Conservation (phyloP, 1,140 invertebrate genomes). For the Oryzaephilus surinamensis region DNA sequence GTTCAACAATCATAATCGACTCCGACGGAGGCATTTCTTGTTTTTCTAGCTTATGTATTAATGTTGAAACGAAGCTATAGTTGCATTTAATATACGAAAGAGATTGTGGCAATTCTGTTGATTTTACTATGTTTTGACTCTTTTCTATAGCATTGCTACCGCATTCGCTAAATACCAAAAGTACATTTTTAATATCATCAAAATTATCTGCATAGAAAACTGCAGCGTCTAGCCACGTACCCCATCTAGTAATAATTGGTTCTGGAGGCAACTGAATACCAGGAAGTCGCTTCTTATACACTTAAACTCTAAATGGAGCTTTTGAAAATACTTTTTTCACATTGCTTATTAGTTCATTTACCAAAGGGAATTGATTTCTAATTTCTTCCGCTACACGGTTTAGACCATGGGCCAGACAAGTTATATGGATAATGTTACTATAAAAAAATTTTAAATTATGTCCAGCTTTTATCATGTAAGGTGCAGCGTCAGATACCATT, state of each 20-base stretch:
- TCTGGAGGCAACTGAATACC: conserved; percentile 31
- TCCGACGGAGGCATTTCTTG: too few relatives aligned
- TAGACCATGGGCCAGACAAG: conserved; percentile 33
- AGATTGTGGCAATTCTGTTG: too few relatives aligned
- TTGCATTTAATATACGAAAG: conserved; percentile 1
- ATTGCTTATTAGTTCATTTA: conserved; percentile 23
- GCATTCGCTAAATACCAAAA: not conserved
- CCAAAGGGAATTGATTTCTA: conserved; percentile 21
- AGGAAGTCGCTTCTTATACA: conserved; percentile 27
- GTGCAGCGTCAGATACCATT: conserved; percentile 20
- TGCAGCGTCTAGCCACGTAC: conserved; percentile 34
- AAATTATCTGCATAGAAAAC: conserved; percentile 29
- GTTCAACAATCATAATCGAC: too few relatives aligned
- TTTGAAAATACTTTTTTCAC: conserved; percentile 30
- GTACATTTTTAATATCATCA: conserved; percentile 9
- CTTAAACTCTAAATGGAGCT: conserved; percentile 21
- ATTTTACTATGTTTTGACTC: conserved; percentile 2
- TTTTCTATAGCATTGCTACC: too few relatives aligned
- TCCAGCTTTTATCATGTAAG: conserved; percentile 26
- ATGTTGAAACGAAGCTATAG: too few relatives aligned
- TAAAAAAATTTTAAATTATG: conserved; percentile 18
- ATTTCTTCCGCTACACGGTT: conserved; percentile 33
- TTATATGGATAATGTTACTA: conserved; percentile 19
- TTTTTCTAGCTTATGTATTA: too few relatives aligned
- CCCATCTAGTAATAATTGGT: conserved; percentile 35